Evolutionary conservation across 1,140 invertebrate genomes (phyloP), one percentile per base, ranked within the genome.

Genomic region (Augochlora pura): DNA sequence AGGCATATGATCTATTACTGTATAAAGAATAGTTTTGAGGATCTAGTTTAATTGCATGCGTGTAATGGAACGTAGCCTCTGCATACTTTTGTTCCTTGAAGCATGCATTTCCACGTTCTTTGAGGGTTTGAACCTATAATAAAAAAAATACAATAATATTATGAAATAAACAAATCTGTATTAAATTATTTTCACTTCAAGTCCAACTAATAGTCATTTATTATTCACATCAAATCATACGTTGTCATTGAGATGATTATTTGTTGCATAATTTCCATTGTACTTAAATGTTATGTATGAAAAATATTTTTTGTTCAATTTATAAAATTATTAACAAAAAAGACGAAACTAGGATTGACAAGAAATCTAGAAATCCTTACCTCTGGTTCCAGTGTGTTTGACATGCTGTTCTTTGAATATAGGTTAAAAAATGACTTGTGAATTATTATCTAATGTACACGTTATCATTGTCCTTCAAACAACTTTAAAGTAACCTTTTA

Each of bases 41-140:
- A 85, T 97, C 96, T 74, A 95, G 89, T 93, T 97, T 96, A 86
- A 97, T 95, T 2, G 96, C 97, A n/a, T 96, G 94, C 18, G 96
- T 96, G 88, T 97, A 97, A 92, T 97, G 96, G 68, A 97, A 91
- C 74, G 97, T 94, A 25, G 97, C 96, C 92, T 97, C 96, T 83
- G 95, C 94, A 90, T 94, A 96, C 86, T 96, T 96, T 73, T 94
- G 94, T 85, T 95, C 93, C 90, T 95, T 96, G 14, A 97, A 94
- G 91, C 96, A 96, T 67, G 95, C 94, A 92, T 97, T 97, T 32
- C 96, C 97, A 85, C 95, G 94, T 88, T 95, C 95, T 91, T 96
- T 96, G 25, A 97, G 88, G 67, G 92, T 91, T 71, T 94, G 91
- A 54, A 94, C 93, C 94, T 93, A 82, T 87, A 85, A 74, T 66